A percentile compares a stretch with the other conserved stretches of the same genome.
These are phyloP conservation scores for Plusia festucae DNA, from an alignment of 2,888 invertebrate genomes.

Conservation along the genomic window DNA sequence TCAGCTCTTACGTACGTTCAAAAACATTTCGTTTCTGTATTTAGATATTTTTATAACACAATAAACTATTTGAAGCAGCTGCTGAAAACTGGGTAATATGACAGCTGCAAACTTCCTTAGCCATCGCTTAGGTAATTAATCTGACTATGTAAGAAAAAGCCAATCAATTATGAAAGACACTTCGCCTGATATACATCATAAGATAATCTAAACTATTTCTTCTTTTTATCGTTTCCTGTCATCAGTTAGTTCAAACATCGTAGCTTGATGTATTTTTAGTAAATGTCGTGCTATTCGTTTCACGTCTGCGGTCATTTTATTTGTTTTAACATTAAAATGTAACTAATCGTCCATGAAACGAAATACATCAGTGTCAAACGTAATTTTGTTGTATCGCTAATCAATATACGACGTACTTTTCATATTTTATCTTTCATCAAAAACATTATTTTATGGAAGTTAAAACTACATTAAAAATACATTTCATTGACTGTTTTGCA, in stretches of 20 bases:
- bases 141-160: constrained; percentile 45
- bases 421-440: constrained; percentile 22
- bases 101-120: constrained; percentile 38
- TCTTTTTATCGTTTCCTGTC: constrained; percentile 70
- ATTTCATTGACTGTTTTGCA: constrained; percentile 20
- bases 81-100: constrained; percentile 12
- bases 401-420: constrained; percentile 32
- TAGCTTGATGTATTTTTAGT: constrained; percentile 62
- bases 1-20: constrained; percentile 17
- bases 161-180: constrained; percentile 44
- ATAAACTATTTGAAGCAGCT: constrained; percentile 36
- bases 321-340: constrained; percentile 52
- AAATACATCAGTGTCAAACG: constrained; percentile 44
- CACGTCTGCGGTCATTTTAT: constrained; percentile 52
- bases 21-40: constrained; percentile 29
- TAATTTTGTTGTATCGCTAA: constrained; percentile 29
- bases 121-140: constrained; percentile 50
- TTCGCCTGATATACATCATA: constrained; percentile 54
- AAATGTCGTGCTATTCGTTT: constrained; percentile 58
- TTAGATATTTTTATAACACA: constrained; percentile 39
- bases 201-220: constrained; percentile 63
- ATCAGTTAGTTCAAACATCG: constrained; percentile 61
- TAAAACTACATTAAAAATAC: constrained; percentile 18
- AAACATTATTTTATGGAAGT: constrained; percentile 15
- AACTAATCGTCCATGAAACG: constrained; percentile 43